Base-by-base conservation (phyloP, 2,797 vertebrate species). In the Poeciliopsis turneri region DNA sequence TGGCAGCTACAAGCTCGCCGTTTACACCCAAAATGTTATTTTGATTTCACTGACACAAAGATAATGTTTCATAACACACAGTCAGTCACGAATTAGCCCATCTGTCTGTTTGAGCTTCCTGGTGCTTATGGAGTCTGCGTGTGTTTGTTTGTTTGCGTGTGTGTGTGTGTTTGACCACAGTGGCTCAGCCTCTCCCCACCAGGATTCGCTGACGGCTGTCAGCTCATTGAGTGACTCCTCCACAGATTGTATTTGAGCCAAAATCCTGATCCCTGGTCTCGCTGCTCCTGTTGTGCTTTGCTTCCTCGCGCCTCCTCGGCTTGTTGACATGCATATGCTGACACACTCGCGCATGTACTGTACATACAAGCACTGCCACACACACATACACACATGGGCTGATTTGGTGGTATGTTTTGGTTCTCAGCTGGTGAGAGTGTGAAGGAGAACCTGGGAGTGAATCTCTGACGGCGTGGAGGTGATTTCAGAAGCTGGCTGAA, bases 1-100 rank as follows among this genome's bases (percentile, higher is more conserved):
- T 92, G 88, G 91, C 93, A 93, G 90, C 6, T 72, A 43, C 81
- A 3, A 74, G 85, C 86, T 81, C 83, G 23, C 25, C 89, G 84
- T 89, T 93, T 93, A 87, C 88, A 88, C 89, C 88, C 85, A 88
- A 86, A 93, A 91, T 90, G 90, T 93, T 94, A 90, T 93, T 94
- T 92, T 94, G 92, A 93, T 94, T 93, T 91, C 89, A 86, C 91
- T 92, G 90, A 93, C 92, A 93, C 92, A 82, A 88, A 92, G 91
- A 94, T 94, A 93, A 94, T 94, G 92, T 93, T 93, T 93, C 88
- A 91, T 92, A 94, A 93, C 93, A 94, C 93, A 90, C 86, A 92
- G 90, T 88, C 90, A 93, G 92, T 92, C 90, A 92, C 91, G 82
- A 91, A 92, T 93, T 89, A 93, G 92, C 92, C 94, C 93, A 94